Evolutionary conservation across 1,140 invertebrate genomes (phyloP).

Genomic region (Gryon sp.): DNA sequence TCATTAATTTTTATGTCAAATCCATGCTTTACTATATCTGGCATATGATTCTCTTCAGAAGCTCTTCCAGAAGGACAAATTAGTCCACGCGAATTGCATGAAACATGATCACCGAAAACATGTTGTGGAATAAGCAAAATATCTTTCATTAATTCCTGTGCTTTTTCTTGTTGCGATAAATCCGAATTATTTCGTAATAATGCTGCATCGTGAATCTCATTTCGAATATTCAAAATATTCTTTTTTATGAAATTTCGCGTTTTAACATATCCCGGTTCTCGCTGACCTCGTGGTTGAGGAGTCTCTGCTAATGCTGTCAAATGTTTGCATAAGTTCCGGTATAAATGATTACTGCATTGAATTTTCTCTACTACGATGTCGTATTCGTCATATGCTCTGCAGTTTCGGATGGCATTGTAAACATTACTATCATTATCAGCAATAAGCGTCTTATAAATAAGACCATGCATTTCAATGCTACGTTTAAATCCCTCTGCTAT

Average conservation of each 20-base stretch:
- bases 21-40: not conserved
- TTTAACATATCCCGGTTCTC: not conserved
- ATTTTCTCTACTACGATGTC: constrained; percentile 70
- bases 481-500: constrained; percentile 73
- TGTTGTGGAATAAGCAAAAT: constrained; percentile 8
- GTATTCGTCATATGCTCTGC: constrained; percentile 63
- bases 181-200: not conserved
- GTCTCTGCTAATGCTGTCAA: constrained; percentile 28
- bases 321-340: constrained; percentile 63
- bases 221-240: not conserved
- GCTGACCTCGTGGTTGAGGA: not conserved
- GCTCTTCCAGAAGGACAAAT: not conserved
- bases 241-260: not conserved
- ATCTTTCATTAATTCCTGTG: constrained; percentile 12
- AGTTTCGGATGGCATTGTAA: constrained; percentile 65
- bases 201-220: not conserved
- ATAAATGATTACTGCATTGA: constrained; percentile 69
- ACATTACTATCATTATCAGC: constrained; percentile 77
- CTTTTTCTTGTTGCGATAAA: not conserved
- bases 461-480: constrained; percentile 69
- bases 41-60: not conserved
- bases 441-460: constrained; percentile 73
- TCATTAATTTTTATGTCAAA: not conserved
- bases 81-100: not conserved
- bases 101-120: constrained; percentile 8